Conservation (phyloP, 1,140 invertebrate genomes). For the Globodera ellingtonae region DNA sequence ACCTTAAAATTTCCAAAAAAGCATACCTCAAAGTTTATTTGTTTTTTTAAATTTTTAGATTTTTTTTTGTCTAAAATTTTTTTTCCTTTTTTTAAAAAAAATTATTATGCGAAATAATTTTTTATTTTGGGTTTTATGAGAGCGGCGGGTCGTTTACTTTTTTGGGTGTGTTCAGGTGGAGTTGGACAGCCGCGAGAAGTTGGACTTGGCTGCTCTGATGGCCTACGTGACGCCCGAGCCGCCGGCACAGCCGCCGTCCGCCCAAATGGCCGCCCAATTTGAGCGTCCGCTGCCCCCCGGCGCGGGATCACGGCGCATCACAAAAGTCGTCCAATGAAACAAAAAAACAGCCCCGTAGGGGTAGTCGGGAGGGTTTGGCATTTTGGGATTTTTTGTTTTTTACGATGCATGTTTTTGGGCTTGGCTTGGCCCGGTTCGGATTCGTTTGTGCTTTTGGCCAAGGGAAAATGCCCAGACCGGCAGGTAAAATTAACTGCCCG, state of each 20-base stretch:
- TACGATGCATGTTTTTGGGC: background rate
- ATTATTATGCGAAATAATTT: no score
- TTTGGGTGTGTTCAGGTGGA: conserved; percentile 56
- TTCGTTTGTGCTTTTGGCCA: no score
- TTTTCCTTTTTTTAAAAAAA: no score
- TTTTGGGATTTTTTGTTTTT: background rate
- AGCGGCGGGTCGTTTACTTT: no score
- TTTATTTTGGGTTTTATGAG: no score
- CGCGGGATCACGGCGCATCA: conserved; percentile 41
- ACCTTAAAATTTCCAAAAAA: no score
- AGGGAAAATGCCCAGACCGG: no score
- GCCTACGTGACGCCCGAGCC: conserved; percentile 49
- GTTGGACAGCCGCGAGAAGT: conserved; percentile 59
- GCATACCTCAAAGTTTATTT: no score
- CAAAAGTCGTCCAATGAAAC: conserved; percentile 45
- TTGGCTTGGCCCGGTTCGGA: background rate
- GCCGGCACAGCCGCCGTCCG: background rate
- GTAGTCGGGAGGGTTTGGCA: background rate
- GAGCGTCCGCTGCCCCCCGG: conserved; percentile 44
- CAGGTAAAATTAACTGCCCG: no score
- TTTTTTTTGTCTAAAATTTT: no score
- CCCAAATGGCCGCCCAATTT: conserved; percentile 19
- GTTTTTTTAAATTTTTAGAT: no score
- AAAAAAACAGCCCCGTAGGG: background rate
- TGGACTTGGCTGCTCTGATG: conserved; percentile 54